phyloP scores from a whole-genome alignment of 2,113 vertebrate species.

The Marmota flaviventris region DNA sequence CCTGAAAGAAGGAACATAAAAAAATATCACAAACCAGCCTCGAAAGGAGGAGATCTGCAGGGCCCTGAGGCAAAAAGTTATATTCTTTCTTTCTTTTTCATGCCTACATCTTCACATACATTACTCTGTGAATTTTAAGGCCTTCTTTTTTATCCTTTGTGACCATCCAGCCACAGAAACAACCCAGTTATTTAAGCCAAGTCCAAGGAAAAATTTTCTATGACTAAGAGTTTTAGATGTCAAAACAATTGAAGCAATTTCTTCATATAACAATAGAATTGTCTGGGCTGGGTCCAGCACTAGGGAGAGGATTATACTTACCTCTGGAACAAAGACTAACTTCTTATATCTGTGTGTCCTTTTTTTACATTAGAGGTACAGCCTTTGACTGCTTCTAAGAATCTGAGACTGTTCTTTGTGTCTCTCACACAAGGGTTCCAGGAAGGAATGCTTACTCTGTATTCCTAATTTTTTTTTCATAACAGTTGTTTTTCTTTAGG shows the following conservation, averaged over 20 bases:
- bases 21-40: background rate
- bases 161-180: background rate
- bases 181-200: background rate
- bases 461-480: background rate
- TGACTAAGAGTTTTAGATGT: background rate
- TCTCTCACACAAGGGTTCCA: background rate
- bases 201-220: background rate
- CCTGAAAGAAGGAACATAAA: slow-evolving; percentile 59
- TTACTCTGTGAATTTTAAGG: background rate
- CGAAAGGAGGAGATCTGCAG: background rate
- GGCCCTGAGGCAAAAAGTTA: background rate
- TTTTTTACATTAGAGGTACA: background rate
- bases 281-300: background rate
- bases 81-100: background rate
- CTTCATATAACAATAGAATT: background rate
- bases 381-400: background rate
- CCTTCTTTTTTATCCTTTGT: background rate
- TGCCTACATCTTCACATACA: background rate
- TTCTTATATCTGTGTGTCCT: background rate
- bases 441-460: slow-evolving; percentile 54
- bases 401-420: background rate
- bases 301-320: background rate
- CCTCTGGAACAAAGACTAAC: background rate
- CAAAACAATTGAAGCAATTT: background rate
- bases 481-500: slow-evolving; percentile 2